phyloP scores from a whole-genome alignment of 1,140 invertebrate genomes.

The Monochamus saltuarius region DNA sequence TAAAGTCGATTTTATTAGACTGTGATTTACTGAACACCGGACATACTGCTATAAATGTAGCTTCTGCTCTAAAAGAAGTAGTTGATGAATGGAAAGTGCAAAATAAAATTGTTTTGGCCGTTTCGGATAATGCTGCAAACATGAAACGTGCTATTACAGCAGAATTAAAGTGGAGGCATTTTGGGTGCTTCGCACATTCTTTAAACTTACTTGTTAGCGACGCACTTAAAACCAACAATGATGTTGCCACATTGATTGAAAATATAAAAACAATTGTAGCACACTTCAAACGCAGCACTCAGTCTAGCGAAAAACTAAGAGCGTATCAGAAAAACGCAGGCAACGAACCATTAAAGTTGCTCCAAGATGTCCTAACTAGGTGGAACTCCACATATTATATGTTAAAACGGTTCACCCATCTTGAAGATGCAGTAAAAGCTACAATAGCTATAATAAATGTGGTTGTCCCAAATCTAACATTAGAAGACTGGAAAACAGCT shows the following conservation, averaged over 20 bases:
- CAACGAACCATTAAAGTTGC: constrained; percentile 34
- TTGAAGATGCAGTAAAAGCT: constrained; percentile 43
- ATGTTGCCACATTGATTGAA: constrained; percentile 18
- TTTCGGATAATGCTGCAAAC: constrained; percentile 4
- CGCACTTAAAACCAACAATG: constrained; percentile 15
- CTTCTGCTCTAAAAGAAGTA: too few relatives aligned
- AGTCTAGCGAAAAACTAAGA: constrained; percentile 44
- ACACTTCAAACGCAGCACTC: constrained; percentile 48
- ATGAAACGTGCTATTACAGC: not conserved
- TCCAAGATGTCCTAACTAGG: constrained; percentile 43
- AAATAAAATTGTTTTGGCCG: constrained; percentile 1
- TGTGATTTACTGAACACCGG: constrained; percentile 11
- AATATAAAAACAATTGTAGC: constrained; percentile 49
- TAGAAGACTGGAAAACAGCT: too few relatives aligned
- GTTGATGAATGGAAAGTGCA: too few relatives aligned
- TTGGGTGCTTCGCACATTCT: not conserved
- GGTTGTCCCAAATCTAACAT: constrained; percentile 15
- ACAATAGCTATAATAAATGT: constrained; percentile 21
- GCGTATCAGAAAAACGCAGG: constrained; percentile 27
- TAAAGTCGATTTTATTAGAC: constrained; percentile 21
- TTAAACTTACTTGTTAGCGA: constrained; percentile 10
- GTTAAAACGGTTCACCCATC: constrained; percentile 48
- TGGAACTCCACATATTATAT: constrained; percentile 51
- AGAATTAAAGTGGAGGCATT: constrained; percentile 1
- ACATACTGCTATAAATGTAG: constrained; percentile 14